Conservation (phyloP, 2,113 vertebrate genomes). For the Ranitomeya variabilis region DNA sequence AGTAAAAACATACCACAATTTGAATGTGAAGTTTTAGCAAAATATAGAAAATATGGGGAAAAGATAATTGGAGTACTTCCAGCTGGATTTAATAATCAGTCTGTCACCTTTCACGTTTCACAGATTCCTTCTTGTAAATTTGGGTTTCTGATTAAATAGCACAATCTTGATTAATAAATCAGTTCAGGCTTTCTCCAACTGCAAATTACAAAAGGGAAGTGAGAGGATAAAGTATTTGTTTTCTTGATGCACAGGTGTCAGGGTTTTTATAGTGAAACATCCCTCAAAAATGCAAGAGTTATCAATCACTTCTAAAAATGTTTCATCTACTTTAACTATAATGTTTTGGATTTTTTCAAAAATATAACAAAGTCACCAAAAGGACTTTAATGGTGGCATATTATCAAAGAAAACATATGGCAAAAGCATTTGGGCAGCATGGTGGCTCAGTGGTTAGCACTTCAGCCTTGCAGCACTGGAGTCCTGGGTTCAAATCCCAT, state of each 20-base stretch:
- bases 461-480: no score
- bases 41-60: background rate
- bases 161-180: constrained; percentile 20
- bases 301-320: background rate
- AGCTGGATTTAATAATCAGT: constrained; percentile 8
- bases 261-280: background rate
- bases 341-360: background rate
- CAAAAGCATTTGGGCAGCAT: background rate
- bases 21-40: background rate
- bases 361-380: no score
- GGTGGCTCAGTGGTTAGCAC: no score
- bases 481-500: no score
- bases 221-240: background rate
- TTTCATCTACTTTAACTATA: background rate
- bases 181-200: background rate
- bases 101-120: background rate
- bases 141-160: background rate
- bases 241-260: background rate
- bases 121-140: background rate
- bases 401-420: no score
- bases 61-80: constrained; percentile 14
- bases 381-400: no score
- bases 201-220: background rate
- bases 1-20: background rate
- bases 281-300: background rate